Percentiles rank a stretch among this genome's conserved stretches.
These are phyloP conservation scores for Aix galericulata DNA, from an alignment of 2,113 vertebrate species.

Conservation along the genomic window DNA sequence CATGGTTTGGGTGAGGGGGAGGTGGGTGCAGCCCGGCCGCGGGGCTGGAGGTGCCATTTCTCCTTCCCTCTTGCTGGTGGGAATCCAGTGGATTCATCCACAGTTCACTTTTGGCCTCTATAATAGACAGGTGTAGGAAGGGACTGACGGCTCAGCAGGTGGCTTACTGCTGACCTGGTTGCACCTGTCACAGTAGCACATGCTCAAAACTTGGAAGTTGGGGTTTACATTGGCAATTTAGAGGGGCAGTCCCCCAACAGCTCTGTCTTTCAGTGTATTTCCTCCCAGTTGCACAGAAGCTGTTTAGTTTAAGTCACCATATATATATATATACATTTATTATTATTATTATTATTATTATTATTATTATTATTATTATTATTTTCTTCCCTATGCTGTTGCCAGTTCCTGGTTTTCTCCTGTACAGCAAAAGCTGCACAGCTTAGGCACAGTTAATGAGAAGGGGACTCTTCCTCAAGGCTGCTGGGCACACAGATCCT, in stretches of 20 bases:
- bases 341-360: neutral
- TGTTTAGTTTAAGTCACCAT: neutral
- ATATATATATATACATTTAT: neutral
- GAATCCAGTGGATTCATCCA: neutral
- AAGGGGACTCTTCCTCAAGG: neutral
- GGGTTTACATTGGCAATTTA: neutral
- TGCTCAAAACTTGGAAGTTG: neutral
- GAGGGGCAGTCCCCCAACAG: neutral
- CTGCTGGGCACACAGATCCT: conserved; percentile 32
- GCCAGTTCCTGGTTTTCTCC: neutral
- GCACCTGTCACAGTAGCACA: neutral
- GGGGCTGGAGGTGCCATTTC: neutral
- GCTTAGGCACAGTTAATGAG: neutral
- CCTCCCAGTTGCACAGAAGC: neutral
- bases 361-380: too few relatives aligned
- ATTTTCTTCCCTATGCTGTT: neutral
- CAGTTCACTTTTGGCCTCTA: neutral
- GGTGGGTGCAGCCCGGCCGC: neutral
- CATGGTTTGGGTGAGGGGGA: neutral
- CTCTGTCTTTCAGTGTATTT: neutral
- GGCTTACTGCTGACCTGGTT: neutral
- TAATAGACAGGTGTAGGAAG: neutral
- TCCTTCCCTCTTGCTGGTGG: neutral
- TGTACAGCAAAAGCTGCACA: neutral
- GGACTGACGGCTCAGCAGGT: neutral